phyloP scores from a whole-genome alignment of 2,797 vertebrate species.

The Acomys russatus region DNA sequence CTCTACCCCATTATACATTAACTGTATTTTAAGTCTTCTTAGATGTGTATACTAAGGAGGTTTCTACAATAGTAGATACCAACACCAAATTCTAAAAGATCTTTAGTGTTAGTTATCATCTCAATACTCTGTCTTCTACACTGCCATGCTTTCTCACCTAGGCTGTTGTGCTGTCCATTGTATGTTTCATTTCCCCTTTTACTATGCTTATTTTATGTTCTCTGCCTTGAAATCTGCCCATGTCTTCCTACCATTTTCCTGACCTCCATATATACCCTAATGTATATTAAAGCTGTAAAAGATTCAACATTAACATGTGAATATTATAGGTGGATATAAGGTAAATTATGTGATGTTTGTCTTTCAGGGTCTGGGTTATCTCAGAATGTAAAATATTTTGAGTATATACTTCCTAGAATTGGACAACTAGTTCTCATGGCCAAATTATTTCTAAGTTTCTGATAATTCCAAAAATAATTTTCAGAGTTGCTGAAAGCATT shows the following conservation, averaged over 20 bases:
- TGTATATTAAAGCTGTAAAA: not conserved
- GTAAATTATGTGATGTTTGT: not conserved
- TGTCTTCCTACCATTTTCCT: not conserved
- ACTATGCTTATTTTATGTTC: not conserved
- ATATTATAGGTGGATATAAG: not conserved
- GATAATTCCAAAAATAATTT: not conserved
- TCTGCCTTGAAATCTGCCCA: not conserved
- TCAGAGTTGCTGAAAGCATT: not conserved
- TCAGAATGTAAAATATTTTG: not conserved
- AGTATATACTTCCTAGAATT: not conserved
- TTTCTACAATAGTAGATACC: not conserved
- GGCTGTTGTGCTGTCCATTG: too few relatives aligned
- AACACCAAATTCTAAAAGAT: not conserved
- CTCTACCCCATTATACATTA: not conserved
- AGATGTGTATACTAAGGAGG: not conserved
- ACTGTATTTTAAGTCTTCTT: not conserved
- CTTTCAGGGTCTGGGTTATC: not conserved
- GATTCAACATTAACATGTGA: too few relatives aligned
- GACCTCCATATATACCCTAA: not conserved
- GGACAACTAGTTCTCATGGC: not conserved
- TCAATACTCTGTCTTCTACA: not conserved
- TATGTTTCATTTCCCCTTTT: too few relatives aligned
- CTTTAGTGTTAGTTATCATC: not conserved
- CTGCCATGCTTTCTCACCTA: not conserved
- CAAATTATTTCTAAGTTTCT: not conserved